phyloP scores from a whole-genome alignment of 2,113 vertebrate genomes.

The Callipepla squamata region DNA sequence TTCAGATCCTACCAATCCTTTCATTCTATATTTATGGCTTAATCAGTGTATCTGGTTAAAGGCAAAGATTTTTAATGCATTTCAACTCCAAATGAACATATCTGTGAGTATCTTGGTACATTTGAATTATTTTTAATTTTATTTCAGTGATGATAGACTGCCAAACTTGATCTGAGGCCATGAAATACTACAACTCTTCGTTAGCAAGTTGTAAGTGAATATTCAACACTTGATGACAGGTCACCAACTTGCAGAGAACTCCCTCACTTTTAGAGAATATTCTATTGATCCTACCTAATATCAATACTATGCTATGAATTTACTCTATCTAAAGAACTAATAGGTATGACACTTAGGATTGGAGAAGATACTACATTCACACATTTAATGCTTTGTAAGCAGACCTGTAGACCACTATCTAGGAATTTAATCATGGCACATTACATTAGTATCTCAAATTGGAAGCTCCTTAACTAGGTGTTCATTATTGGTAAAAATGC shows the following conservation, averaged over 20 bases:
- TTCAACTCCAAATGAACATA: neutral
- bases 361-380: neutral
- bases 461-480: neutral
- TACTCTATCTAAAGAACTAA: neutral
- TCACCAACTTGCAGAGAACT: neutral
- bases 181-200: neutral
- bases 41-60: neutral
- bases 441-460: neutral
- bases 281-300: neutral
- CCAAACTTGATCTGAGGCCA: neutral
- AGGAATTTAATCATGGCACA: neutral
- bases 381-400: neutral
- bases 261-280: neutral
- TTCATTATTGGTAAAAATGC: neutral
- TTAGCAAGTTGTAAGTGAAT: neutral
- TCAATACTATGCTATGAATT: neutral
- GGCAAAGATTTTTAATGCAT: neutral
- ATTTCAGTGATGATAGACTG: neutral
- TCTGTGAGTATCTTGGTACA: neutral
- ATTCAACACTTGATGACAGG: neutral
- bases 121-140: neutral
- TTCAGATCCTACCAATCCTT: rapidly evolving
- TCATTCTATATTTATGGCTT: neutral
- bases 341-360: neutral
- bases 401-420: neutral